Evolutionary conservation across 1,140 invertebrate species (phyloP), one percentile per base, ranked within the genome.

Genomic region (Atopsyche davidsoni): DNA sequence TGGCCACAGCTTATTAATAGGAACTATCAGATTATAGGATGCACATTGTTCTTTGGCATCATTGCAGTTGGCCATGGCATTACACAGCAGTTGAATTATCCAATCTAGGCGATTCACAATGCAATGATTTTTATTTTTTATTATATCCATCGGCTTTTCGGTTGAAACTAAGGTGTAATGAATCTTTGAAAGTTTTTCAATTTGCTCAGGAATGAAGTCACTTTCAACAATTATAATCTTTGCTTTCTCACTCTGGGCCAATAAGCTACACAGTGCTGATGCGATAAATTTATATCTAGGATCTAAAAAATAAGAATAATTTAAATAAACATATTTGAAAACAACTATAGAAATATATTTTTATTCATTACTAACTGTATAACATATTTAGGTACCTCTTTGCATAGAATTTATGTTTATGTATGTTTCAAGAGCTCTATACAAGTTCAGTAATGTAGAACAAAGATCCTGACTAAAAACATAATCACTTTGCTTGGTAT

Each of bases 1-100:
- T 6, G 51, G 51, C 55, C 55, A 57, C 31, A 57, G 11, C 34
- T 57, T 57, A 36, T 57, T 57, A 2, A 57, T 36, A n/a, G 55
- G 55, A 18, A 47, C 31, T 4, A 53, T 14, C 34, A 57, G 35
- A 44, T 51, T 53, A 17, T 24, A 11, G 17, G 48, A 46, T 3
- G 36, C 47, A 32, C 55, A 51, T 16, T 42, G 16, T 13, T 57
- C 46, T 51, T 57, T 57, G 9, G 51, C 51, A 7, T n/a, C 28
- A 4, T 14, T 9, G 25, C 47, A 53, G 34, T 57, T 57, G 19
- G 28, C 47, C 25, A 57, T 42, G 1, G 39, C 4, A 17, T 57
- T 57, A 22, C 51, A 53, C 9, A 57, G 18, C 10, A 53, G 7
- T 18, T 51, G 24, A 22, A 57, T 18, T 4, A 47, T 53, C 51